Evolutionary conservation across 2,113 vertebrate genomes (phyloP).

Genomic region (Dasyornis broadbenti): DNA sequence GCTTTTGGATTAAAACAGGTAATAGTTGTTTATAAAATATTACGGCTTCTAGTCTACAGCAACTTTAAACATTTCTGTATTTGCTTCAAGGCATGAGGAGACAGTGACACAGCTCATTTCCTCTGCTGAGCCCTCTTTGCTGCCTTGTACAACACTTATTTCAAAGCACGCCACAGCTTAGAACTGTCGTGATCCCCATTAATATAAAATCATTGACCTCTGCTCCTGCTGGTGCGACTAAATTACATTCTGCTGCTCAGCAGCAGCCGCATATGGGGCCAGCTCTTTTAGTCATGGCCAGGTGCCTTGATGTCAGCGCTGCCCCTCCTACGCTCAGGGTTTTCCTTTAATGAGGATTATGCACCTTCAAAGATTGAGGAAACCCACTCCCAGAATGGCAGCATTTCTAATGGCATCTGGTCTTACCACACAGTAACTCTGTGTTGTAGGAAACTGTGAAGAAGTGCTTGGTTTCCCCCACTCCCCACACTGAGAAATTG

Average conservation of each 20-base stretch:
- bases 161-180: constrained; percentile 80
- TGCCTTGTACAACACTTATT: constrained; percentile 81
- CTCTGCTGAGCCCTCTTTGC: constrained; percentile 72
- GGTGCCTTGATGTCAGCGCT: constrained; percentile 75
- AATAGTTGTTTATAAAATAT: constrained; percentile 71
- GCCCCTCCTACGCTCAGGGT: constrained; percentile 69
- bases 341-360: constrained; percentile 80
- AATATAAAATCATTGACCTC: constrained; percentile 87
- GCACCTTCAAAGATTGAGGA: constrained; percentile 74
- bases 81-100: constrained; percentile 74
- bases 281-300: constrained; percentile 74
- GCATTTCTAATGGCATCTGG: constrained; percentile 66
- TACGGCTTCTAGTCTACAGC: constrained; percentile 25
- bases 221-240: constrained; percentile 78
- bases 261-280: constrained; percentile 75
- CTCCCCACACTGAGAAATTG: not conserved
- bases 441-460: not conserved
- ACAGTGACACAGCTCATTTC: constrained; percentile 79
- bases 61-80: constrained; percentile 58
- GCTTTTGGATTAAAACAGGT: constrained; percentile 53
- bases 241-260: constrained; percentile 84
- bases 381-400: constrained; percentile 63
- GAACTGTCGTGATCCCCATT: constrained; percentile 83
- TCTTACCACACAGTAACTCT: constrained; percentile 20
- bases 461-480: not conserved